Evolutionary conservation across 53 echinoderm and acorn worm genomes (phyloP), one percentile per base, ranked within the genome.

Genomic region (Pentamera pediparva): DNA sequence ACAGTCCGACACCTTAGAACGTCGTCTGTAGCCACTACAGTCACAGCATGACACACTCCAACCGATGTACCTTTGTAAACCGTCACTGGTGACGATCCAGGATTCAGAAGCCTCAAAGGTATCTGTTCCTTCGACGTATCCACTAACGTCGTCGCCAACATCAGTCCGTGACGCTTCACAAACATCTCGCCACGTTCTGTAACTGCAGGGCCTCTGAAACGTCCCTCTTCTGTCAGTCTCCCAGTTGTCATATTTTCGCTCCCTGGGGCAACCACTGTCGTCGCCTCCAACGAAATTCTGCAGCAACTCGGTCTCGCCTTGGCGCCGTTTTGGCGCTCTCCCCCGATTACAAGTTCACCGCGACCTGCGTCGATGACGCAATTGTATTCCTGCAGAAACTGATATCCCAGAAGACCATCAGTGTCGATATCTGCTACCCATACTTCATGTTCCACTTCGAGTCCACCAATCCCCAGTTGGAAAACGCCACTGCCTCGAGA

Each of bases 331-430:
- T 9, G 35, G 35, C 35, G 47, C 47, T 18, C 12, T 20, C 8
- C 7, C 0, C 41, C 65, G 9, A 39, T 65, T 15, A 41, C 40
- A 24, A 65, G 39, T 25, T 21, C 11, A 37, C 65, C 41, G 7
- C 12, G 38, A 2, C 65, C 40, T 21, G 36, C 61, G 11, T 65
- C 65, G 3, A 83, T 32, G 5, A 2, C 22, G 35, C 70, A 83
- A 27, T 58, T 43, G 35, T 76, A 69, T 56, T 47, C 40, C 0
- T 73, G 63, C 8, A 88, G 45, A 32, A 84, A 88, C 40, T 80
- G 79, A 38, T 59, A 75, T 12, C 88, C 88, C n/a, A 88, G 35
- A 29, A 88, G 54, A n/a, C 84, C 88, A 29, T 80, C 88, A 13
- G 54, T 48, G 2, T 84, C 62, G 4, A 80, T 84, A 7, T 84